These are phyloP conservation scores for Tricholaema leucomelas DNA, from an alignment of 2,113 vertebrate species.

Conservation along the genomic window DNA sequence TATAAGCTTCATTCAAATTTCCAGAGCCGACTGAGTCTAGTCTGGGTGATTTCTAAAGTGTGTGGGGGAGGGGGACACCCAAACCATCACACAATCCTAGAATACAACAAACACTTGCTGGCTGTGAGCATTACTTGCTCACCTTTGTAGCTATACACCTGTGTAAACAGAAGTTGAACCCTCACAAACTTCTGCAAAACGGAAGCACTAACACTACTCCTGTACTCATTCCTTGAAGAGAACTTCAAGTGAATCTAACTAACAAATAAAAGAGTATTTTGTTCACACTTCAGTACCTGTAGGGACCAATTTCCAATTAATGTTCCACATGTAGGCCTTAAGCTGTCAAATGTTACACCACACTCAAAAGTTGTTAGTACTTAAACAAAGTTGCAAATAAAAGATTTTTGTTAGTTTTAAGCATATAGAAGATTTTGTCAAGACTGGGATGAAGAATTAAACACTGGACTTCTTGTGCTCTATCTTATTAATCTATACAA, in stretches of 20 bases:
- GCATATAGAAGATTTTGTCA: not conserved
- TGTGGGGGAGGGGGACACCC: too few species aligned
- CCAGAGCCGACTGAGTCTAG: too few species aligned
- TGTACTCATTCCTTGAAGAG: not conserved
- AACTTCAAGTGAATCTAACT: not conserved
- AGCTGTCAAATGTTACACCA: not conserved
- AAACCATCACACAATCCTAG: not conserved
- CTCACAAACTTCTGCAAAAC: not conserved
- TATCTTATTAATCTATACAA: not conserved
- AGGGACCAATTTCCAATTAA: not conserved
- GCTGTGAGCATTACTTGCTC: not conserved
- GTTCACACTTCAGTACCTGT: not conserved
- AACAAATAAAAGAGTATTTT: not conserved
- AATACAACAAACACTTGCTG: not conserved
- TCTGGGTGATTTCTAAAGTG: too few species aligned
- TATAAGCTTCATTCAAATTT: too few species aligned
- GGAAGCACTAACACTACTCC: not conserved
- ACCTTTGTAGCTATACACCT: not conserved
- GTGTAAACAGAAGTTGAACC: not conserved
- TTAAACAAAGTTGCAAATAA: not conserved
- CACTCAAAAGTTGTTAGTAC: not conserved
- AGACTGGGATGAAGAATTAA: not conserved
- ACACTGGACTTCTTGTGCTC: not conserved
- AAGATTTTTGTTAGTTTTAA: not conserved
- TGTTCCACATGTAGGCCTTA: not conserved